phyloP scores from a whole-genome alignment of 2,797 vertebrate genomes.

The Mus minutoides region DNA sequence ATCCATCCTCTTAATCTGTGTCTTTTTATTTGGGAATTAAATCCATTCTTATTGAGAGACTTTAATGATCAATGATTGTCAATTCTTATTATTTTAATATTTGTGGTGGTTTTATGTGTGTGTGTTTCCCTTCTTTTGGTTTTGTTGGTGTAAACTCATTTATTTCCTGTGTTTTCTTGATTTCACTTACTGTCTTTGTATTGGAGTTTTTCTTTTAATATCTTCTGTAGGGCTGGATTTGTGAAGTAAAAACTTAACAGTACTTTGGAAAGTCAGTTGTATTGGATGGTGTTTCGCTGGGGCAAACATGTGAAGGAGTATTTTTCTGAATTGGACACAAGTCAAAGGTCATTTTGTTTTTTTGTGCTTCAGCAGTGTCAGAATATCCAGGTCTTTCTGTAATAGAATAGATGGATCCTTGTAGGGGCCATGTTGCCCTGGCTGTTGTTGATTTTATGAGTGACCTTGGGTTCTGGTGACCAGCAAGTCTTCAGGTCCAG shows the following conservation, averaged over 20 bases:
- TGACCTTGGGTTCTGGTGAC: not conserved
- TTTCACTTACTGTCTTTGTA: not conserved
- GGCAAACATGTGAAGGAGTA: too few species aligned
- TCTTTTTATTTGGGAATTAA: not conserved
- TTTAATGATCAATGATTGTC: too few species aligned
- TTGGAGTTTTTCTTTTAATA: not conserved
- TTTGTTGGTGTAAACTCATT: too few species aligned
- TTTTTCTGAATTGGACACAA: too few species aligned
- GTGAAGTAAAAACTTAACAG: too few species aligned
- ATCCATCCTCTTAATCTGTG: not conserved
- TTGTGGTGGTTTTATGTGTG: too few species aligned
- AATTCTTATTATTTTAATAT: not conserved
- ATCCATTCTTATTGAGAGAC: not conserved
- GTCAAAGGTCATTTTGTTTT: not conserved
- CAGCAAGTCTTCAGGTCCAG: not conserved
- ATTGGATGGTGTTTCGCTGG: too few species aligned
- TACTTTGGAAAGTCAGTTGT: too few species aligned
- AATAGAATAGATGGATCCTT: not conserved
- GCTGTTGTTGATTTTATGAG: not conserved
- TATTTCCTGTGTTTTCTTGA: too few species aligned
- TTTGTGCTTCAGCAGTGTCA: not conserved
- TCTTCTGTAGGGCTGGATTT: not conserved
- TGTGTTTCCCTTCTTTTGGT: not conserved
- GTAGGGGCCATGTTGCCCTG: not conserved
- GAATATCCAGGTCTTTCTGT: not conserved